Conservation (phyloP, 1,140 invertebrate species). For the Sarcophaga peregrina region DNA sequence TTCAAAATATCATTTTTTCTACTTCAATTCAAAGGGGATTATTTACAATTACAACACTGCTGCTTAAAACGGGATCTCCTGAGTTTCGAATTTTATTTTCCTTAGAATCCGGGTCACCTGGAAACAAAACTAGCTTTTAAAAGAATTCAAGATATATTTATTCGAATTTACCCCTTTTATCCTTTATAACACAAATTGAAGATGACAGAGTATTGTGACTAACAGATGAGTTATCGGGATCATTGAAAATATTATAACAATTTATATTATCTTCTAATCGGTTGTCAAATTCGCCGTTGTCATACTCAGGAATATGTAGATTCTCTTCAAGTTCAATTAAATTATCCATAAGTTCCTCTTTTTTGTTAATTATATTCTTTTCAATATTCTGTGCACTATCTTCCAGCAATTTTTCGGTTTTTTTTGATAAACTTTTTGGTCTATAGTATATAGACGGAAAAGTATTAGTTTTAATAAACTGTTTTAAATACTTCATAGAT, state of each 20-base stretch:
- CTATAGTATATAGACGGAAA: conserved; percentile 90
- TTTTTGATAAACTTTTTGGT: conserved; percentile 77
- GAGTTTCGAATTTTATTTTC: not conserved
- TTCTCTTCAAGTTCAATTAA: not conserved
- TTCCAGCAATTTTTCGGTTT: conserved; percentile 68
- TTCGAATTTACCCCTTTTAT: not conserved
- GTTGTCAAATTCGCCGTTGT: not conserved
- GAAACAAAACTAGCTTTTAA: too few species aligned
- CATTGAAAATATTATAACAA: not conserved
- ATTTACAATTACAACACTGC: not conserved
- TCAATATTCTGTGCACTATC: conserved; percentile 45
- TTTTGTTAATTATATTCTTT: not conserved
- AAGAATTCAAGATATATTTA: too few species aligned
- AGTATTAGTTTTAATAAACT: conserved; percentile 89
- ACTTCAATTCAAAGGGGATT: not conserved
- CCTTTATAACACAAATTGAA: not conserved
- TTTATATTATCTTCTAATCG: not conserved
- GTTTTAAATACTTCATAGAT: conserved; percentile 78
- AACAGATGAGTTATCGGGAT: not conserved
- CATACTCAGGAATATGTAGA: not conserved
- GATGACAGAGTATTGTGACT: not conserved
- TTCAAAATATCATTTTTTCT: too few species aligned
- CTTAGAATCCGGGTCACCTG: not conserved
- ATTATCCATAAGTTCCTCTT: not conserved
- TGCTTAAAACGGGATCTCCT: not conserved